Conservation (phyloP, 2,888 invertebrate genomes). For the Drosophila cyrtoloma region DNA sequence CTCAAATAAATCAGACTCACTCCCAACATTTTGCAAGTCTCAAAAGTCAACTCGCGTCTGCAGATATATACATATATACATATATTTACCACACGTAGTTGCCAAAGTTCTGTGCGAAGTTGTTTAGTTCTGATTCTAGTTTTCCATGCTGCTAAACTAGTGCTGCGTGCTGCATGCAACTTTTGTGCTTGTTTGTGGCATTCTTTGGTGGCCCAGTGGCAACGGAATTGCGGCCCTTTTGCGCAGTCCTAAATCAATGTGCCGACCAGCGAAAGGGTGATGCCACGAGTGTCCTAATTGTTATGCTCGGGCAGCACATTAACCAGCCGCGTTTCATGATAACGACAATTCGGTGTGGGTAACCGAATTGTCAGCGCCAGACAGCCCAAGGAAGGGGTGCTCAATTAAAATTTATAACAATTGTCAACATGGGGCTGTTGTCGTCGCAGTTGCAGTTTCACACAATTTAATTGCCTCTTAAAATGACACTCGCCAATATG, state of each 20-base stretch:
- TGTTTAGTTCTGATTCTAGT: constrained; percentile 34
- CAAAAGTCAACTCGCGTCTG: constrained; percentile 31
- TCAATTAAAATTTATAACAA: constrained; percentile 78
- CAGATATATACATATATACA: constrained; percentile 13
- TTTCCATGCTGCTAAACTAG: constrained; percentile 29
- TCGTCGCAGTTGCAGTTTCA: constrained; percentile 54
- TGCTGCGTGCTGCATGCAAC: constrained; percentile 35
- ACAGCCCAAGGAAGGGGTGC: constrained; percentile 3
- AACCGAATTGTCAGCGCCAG: constrained; percentile 29
- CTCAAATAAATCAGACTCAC: constrained; percentile 16
- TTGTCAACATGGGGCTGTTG: constrained; percentile 22
- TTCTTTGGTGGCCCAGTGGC: constrained; percentile 19
- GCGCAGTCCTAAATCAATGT: constrained; percentile 51
- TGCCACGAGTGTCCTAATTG: constrained; percentile 46
- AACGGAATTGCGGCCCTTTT: constrained; percentile 41
- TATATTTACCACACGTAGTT: constrained; percentile 30
- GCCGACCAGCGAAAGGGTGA: constrained; percentile 25
- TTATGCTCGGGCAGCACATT: constrained; percentile 51
- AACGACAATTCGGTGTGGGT: constrained; percentile 1
- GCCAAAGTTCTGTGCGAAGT: constrained; percentile 25
- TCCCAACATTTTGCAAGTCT: constrained; percentile 22
- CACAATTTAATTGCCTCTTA: constrained; percentile 68
- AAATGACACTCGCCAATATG: constrained; percentile 37
- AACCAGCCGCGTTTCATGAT: constrained; percentile 46
- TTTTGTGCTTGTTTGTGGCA: constrained; percentile 35